These are phyloP conservation scores for Microctonus brassicae DNA, from an alignment of 2,888 invertebrate genomes.

Conservation along the genomic window DNA sequence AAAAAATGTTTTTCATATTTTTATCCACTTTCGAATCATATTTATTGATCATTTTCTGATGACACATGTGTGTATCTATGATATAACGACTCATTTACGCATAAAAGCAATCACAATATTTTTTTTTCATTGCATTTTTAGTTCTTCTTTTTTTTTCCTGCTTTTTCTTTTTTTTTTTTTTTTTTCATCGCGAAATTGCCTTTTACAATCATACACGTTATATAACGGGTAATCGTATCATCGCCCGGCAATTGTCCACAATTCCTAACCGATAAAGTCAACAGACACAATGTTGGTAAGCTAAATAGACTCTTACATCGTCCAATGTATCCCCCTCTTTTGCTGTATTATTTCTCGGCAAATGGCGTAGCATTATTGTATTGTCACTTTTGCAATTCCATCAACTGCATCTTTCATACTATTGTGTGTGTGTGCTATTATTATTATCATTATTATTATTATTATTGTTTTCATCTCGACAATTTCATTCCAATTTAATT, in stretches of 20 bases:
- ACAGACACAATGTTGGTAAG: slow-evolving; percentile 38
- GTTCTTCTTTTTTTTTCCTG: background rate
- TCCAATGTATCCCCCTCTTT: slow-evolving; percentile 15
- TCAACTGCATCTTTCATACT: background rate
- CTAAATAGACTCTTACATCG: slow-evolving; percentile 20
- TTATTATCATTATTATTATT: background rate
- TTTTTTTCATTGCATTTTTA: background rate
- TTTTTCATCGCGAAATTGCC: slow-evolving; percentile 27
- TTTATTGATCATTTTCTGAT: background rate
- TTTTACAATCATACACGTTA: slow-evolving; percentile 40
- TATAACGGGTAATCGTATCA: slow-evolving; percentile 44
- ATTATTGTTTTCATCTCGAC: background rate
- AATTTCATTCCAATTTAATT: background rate
- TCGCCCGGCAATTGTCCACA: slow-evolving; percentile 39
- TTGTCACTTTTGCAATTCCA: slow-evolving; percentile 28
- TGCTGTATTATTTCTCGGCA: slow-evolving; percentile 29
- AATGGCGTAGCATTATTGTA: slow-evolving; percentile 35
- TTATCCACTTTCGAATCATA: background rate
- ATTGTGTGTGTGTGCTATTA: background rate
- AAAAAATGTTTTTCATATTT: background rate
- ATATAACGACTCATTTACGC: background rate
- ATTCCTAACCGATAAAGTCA: slow-evolving; percentile 41
- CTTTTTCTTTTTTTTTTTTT: background rate
- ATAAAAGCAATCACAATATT: background rate
- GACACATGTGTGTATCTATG: background rate